A percentile compares a stretch with the other conserved stretches of the same genome.
phyloP scores from a whole-genome alignment of 2,888 invertebrate genomes.

The Papilio demoleus region DNA sequence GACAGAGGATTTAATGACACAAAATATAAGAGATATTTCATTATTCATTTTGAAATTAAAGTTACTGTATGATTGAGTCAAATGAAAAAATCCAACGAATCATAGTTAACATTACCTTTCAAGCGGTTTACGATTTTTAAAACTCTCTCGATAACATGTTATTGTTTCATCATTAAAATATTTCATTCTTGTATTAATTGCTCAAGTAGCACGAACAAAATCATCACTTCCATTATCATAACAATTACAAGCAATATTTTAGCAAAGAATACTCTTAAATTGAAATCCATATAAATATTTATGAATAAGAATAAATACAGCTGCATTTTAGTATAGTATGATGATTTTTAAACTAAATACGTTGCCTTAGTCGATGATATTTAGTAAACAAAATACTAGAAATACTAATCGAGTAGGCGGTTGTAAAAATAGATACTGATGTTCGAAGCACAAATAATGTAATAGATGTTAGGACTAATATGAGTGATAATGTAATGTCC shows the following conservation, averaged over 20 bases:
- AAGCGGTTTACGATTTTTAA: background rate
- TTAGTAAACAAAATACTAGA: conserved; percentile 25
- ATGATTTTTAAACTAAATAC: conserved; percentile 17
- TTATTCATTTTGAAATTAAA: background rate
- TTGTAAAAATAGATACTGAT: conserved; percentile 25
- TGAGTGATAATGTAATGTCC: conserved; percentile 26
- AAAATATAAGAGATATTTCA: background rate
- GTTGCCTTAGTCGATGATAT: conserved; percentile 35
- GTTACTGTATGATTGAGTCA: background rate
- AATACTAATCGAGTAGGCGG: conserved; percentile 9
- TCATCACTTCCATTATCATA: background rate
- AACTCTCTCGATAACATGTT: background rate
- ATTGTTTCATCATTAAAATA: background rate
- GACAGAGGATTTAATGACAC: background rate
- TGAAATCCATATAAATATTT: conserved; percentile 16
- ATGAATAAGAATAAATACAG: conserved; percentile 10
- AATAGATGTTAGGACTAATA: conserved; percentile 25
- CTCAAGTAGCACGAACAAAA: conserved; percentile 34
- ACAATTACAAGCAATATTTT: conserved; percentile 37
- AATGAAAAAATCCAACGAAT: conserved; percentile 18
- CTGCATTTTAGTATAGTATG: conserved; percentile 6
- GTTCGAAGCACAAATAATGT: conserved; percentile 38
- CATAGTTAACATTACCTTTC: background rate
- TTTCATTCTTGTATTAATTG: conserved; percentile 18
- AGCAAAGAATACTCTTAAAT: conserved; percentile 16